Conservation (phyloP, 2,888 invertebrate species). For the Drosophila barbarae region DNA sequence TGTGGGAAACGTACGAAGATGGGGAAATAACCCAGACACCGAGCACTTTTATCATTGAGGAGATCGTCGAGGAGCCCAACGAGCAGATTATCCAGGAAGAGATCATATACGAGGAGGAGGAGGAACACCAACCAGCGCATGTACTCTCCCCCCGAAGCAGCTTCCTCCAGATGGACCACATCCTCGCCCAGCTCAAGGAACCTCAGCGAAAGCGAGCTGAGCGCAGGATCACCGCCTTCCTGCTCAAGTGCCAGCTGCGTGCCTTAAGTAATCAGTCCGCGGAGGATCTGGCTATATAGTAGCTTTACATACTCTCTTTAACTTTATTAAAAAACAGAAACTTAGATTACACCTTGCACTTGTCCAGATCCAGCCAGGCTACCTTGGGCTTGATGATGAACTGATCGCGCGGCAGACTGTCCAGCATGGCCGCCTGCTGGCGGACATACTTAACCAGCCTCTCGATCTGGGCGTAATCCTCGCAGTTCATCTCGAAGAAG, state of each 20-base stretch:
- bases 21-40: slow-evolving; percentile 31
- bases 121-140: slow-evolving; percentile 25
- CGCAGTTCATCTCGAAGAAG: slow-evolving; percentile 85
- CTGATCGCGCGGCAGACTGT: slow-evolving; percentile 82
- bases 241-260: slow-evolving; percentile 73
- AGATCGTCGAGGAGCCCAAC: slow-evolving; percentile 49
- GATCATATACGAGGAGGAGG: slow-evolving; percentile 57
- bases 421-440: slow-evolving; percentile 85
- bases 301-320: slow-evolving; percentile 31
- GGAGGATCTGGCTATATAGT: slow-evolving; percentile 66
- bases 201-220: slow-evolving; percentile 54
- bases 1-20: slow-evolving; percentile 46
- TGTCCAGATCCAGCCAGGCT: slow-evolving; percentile 80
- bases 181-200: slow-evolving; percentile 55
- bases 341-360: slow-evolving; percentile 54
- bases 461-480: slow-evolving; percentile 85
- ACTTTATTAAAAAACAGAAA: slow-evolving; percentile 50
- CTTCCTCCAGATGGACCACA: slow-evolving; percentile 51
- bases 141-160: slow-evolving; percentile 32
- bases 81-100: slow-evolving; percentile 62
- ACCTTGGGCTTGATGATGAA: slow-evolving; percentile 82
- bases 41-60: slow-evolving; percentile 56
- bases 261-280: slow-evolving; percentile 59
- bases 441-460: slow-evolving; percentile 87
- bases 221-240: slow-evolving; percentile 65